A percentile compares a stretch with the other conserved stretches of the same genome.
These are phyloP conservation scores for Octonoba sinensis DNA, from an alignment of 2,888 invertebrate species.

Conservation along the genomic window DNA sequence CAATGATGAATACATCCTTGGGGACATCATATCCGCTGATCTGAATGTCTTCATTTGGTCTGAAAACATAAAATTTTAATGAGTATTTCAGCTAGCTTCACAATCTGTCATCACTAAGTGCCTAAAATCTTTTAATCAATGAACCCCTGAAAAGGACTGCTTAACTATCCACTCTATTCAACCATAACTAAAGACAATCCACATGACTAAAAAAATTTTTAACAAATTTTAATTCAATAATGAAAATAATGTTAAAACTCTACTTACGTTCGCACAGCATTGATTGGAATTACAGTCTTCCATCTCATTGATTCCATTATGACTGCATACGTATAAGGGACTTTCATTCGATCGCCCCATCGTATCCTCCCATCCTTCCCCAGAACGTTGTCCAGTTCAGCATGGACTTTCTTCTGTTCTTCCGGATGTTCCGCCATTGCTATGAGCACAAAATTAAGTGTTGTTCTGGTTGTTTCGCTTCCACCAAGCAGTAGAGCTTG, in stretches of 20 bases:
- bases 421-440: constrained; percentile 10
- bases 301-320: not conserved
- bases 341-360: not conserved
- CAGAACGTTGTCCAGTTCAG: not conserved
- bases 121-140: too few species aligned
- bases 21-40: constrained; percentile 32
- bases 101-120: too few species aligned
- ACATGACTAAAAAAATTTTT: too few species aligned
- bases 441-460: not conserved
- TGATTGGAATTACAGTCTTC: not conserved
- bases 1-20: constrained; percentile 33
- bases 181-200: too few species aligned
- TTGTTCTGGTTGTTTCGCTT: not conserved
- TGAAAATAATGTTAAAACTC: too few species aligned
- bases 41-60: constrained; percentile 43
- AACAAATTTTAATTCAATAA: too few species aligned
- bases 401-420: not conserved
- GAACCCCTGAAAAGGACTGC: too few species aligned
- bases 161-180: too few species aligned
- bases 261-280: constrained; percentile 1
- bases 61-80: too few species aligned
- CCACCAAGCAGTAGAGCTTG: constrained; percentile 1
- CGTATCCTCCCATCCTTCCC: constrained; percentile 1
- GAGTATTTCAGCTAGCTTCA: too few species aligned
- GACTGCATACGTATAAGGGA: constrained; percentile 5